Evolutionary conservation across 2,888 invertebrate species (phyloP), one percentile per base, ranked within the genome.

Genomic region (Malacosoma neustria): DNA sequence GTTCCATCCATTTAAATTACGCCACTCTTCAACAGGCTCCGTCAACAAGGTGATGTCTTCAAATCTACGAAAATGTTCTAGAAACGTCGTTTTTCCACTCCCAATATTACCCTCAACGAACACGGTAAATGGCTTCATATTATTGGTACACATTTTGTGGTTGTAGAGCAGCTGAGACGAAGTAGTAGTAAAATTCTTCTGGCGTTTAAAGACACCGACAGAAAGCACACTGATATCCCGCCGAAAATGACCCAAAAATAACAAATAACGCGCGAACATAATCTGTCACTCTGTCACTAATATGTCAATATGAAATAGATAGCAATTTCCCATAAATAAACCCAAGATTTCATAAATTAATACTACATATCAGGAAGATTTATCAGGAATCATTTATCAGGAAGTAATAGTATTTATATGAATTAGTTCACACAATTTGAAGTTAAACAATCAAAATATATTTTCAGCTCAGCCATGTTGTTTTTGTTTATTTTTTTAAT

Each of bases 101-200:
- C 96, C 96, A 57, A 96, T 95, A 69, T 96, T 96, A 14, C 96
- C 96, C 66, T 96, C 96, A 22, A 96, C 92, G 30, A 93, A 88
- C 13, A 96, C 93, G 0, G 94, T 95, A 60, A 93, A 93, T 0
- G 93, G 92, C 48, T 89, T 89, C n/a, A 62, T 59, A 40, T 65
- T 69, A 13, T 62, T 48, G 31, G 63, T 43, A 56, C 49, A 62
- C 76, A 84, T 82, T 54, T 62, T 77, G 40, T 54, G 48, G 45
- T 47, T 57, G 14, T 48, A 42, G 41, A 47, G 22, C 22, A 4
- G 22, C 22, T 22, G 22, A 22, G 9, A 7, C 9, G 22, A 22
- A 22, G 5, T 22, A 7, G 22, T 4, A 22, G 5, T 5, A 1
- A 22, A 22, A 22, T 3, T 22, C 9, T 9, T 22, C 6, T 5